phyloP scores from a whole-genome alignment of 2,888 invertebrate genomes.

The Timandra comae region DNA sequence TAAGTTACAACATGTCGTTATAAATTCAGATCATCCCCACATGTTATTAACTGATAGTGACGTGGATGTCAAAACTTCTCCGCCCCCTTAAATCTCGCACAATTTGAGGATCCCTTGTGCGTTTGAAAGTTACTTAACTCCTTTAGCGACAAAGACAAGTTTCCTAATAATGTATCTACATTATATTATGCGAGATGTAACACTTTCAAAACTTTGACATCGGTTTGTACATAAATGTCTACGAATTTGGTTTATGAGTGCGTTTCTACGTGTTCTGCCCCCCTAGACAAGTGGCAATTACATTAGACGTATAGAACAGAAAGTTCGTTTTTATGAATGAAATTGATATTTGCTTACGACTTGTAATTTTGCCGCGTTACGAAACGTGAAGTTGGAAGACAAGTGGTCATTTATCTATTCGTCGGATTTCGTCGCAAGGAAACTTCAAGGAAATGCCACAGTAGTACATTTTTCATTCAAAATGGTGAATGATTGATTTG shows the following conservation, averaged over 20 bases:
- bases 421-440: too few species aligned
- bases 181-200: constrained; percentile 17
- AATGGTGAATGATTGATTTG: too few species aligned
- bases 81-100: constrained; percentile 41
- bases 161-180: constrained; percentile 29
- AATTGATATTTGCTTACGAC: too few species aligned
- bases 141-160: constrained; percentile 41
- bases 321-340: too few species aligned
- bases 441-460: too few species aligned
- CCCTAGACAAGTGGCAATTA: too few species aligned
- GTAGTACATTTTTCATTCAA: too few species aligned
- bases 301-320: too few species aligned
- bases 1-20: constrained; percentile 33
- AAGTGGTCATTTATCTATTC: too few species aligned
- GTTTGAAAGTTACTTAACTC: constrained; percentile 57
- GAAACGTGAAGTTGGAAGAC: too few species aligned
- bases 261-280: too few species aligned
- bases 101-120: constrained; percentile 59
- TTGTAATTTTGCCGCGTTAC: too few species aligned
- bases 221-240: constrained; percentile 7
- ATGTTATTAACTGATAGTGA: constrained; percentile 69
- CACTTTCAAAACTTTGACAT: constrained; percentile 13
- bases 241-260: background rate
- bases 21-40: constrained; percentile 52
- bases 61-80: constrained; percentile 63